phyloP scores from a whole-genome alignment of 1,140 invertebrate genomes.

The Sweltsa coloradensis region DNA sequence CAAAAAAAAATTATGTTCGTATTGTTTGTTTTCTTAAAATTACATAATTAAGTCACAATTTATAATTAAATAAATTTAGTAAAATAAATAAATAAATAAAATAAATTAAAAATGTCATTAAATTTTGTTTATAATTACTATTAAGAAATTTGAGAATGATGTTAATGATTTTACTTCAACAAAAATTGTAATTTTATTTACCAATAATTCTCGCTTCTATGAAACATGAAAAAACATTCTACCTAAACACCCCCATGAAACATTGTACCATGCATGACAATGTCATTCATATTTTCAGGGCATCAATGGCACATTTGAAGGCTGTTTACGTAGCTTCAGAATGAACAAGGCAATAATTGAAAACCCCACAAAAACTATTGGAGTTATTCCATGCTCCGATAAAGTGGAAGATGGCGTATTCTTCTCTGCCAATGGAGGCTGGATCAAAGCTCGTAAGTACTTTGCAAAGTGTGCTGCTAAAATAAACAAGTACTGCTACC shows the following conservation, averaged over 20 bases:
- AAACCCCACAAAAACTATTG: constrained; percentile 37
- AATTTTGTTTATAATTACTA: no score
- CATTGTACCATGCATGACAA: not conserved
- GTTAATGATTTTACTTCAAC: no score
- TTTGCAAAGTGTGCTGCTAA: not conserved
- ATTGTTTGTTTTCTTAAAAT: no score
- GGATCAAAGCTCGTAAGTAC: constrained; percentile 46
- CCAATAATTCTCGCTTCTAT: not conserved
- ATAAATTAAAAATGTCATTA: no score
- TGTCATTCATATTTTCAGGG: constrained; percentile 34
- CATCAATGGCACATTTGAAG: constrained; percentile 57
- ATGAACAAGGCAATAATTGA: constrained; percentile 53
- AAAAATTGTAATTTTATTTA: no score
- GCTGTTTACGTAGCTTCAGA: constrained; percentile 73
- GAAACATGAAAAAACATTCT: not conserved
- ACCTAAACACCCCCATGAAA: not conserved
- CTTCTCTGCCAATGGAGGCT: constrained; percentile 64
- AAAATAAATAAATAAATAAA: no score
- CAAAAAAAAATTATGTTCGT: no score
- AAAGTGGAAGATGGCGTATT: constrained; percentile 78
- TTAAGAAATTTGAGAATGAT: no score
- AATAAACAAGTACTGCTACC: not conserved
- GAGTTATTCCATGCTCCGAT: constrained; percentile 66
- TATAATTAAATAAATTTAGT: no score
- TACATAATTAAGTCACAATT: no score